Evolutionary conservation across 2,797 vertebrate genomes (phyloP).

Genomic region (Babyrousa celebensis): DNA sequence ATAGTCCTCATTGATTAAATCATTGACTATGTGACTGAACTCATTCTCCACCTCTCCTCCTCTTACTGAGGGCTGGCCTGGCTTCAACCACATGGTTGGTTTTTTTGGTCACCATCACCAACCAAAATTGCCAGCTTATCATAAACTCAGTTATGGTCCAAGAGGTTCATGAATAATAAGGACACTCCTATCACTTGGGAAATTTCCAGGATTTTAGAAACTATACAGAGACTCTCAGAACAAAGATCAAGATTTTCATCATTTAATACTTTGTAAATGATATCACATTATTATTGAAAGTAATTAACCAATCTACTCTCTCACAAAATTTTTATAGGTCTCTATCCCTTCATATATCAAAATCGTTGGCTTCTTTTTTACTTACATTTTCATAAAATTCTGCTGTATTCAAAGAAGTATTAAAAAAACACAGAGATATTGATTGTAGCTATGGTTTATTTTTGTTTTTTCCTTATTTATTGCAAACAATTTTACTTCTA

Average conservation of each 20-base stretch:
- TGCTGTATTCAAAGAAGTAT: neutral
- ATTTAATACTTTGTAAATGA: neutral
- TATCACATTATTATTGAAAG: neutral
- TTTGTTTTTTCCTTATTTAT: neutral
- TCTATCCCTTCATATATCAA: neutral
- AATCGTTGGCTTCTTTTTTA: neutral
- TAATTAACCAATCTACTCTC: neutral
- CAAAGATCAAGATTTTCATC: neutral
- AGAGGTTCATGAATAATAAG: neutral
- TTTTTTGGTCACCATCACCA: neutral
- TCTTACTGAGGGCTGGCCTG: accelerated
- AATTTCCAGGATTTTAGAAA: neutral
- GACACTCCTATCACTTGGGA: neutral
- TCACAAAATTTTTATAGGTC: neutral
- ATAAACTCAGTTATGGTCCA: neutral
- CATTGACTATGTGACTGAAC: neutral
- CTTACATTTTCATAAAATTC: neutral
- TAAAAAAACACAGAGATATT: neutral
- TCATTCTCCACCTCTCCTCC: neutral
- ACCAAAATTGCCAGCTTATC: neutral
- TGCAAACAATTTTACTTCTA: neutral
- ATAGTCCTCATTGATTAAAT: neutral
- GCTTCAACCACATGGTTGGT: neutral
- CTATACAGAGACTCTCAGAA: neutral
- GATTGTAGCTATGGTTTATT: neutral